A percentile compares a stretch with the other conserved stretches of the same genome.
phyloP scores from a whole-genome alignment of 2,113 vertebrate species.

The Salvator merianae region DNA sequence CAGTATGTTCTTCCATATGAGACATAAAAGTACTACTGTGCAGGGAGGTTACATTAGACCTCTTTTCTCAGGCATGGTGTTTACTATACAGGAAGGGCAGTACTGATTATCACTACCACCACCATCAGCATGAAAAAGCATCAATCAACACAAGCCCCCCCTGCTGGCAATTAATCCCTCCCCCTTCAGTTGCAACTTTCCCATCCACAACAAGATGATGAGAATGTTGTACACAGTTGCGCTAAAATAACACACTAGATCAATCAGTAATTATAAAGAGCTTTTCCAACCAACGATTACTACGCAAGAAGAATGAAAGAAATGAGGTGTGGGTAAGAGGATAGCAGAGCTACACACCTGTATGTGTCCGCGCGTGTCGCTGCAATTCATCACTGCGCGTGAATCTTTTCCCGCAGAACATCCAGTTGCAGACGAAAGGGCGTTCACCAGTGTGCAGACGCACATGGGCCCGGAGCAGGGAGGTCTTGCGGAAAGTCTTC shows the following conservation, averaged over 20 bases:
- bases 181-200: neutral
- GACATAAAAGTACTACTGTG: neutral
- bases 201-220: neutral
- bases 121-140: too few relatives aligned
- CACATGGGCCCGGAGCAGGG: conserved; percentile 91
- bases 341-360: conserved; percentile 76
- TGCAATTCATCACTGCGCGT: conserved; percentile 95
- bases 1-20: neutral
- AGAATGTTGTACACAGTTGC: too few relatives aligned
- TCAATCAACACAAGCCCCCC: neutral
- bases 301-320: neutral
- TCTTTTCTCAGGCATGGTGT: neutral
- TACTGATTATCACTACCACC: too few relatives aligned
- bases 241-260: neutral
- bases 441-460: conserved; percentile 93
- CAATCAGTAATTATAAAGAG: neutral
- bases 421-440: conserved; percentile 96
- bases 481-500: conserved; percentile 95
- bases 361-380: conserved; percentile 93
- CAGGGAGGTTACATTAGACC: neutral
- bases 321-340: too few relatives aligned
- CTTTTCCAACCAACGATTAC: neutral
- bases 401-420: conserved; percentile 95
- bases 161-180: neutral
- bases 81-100: neutral